Evolutionary conservation across 2,888 invertebrate genomes (phyloP).

Genomic region (Eupithecia centaureata): DNA sequence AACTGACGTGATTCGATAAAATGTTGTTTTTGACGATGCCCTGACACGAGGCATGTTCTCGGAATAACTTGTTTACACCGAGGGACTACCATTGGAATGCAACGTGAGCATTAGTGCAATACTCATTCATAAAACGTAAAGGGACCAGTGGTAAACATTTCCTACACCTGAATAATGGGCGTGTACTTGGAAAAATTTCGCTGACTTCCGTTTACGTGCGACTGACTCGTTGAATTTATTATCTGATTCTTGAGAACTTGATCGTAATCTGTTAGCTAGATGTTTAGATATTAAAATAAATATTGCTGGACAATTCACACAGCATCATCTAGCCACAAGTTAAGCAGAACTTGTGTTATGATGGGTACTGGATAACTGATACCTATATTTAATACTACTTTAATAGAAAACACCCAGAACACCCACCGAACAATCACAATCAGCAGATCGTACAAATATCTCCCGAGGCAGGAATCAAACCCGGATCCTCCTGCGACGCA

Average conservation of each 20-base stretch:
- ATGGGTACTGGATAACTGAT: no score
- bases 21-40: conserved; percentile 36
- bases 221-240: neutral
- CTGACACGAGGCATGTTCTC: conserved; percentile 48
- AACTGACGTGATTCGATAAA: conserved; percentile 30
- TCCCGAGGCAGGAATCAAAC: no score
- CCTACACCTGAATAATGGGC: conserved; percentile 19
- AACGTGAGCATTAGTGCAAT: conserved; percentile 58
- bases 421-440: no score
- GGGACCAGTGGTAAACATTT: conserved; percentile 15
- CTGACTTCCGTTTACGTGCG: conserved; percentile 7
- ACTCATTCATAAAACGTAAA: conserved; percentile 67
- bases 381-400: no score
- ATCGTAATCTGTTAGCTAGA: no score
- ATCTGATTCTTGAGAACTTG: conserved; percentile 1
- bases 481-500: no score
- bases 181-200: conserved; percentile 17
- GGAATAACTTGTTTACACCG: conserved; percentile 55
- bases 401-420: no score
- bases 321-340: no score
- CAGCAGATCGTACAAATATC: no score
- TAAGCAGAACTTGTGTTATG: no score
- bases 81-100: conserved; percentile 55
- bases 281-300: no score
- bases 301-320: no score